Percentiles rank a stretch among this genome's conserved stretches.
phyloP scores from a whole-genome alignment of 2,113 vertebrate genomes.

The Phocoena sinus region DNA sequence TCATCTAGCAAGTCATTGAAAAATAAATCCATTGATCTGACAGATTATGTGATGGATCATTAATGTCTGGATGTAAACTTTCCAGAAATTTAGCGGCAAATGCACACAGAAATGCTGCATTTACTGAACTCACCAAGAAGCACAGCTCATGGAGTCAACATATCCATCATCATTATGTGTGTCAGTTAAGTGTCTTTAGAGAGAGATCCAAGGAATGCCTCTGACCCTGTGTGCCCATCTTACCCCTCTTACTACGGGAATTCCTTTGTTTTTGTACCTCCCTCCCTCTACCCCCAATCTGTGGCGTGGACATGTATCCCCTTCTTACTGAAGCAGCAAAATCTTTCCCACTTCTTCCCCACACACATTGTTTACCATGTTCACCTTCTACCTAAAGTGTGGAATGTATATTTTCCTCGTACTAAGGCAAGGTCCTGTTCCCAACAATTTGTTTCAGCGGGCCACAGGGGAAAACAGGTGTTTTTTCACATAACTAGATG shows the following conservation, averaged over 20 bases:
- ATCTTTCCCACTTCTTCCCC: not conserved
- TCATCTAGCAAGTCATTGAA: not conserved
- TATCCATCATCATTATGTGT: not conserved
- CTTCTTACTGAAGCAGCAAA: not conserved
- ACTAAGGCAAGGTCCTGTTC: not conserved
- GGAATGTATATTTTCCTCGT: not conserved
- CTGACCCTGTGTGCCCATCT: not conserved
- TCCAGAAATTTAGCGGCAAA: not conserved
- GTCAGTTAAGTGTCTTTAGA: not conserved
- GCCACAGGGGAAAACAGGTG: not conserved
- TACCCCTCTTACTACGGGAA: not conserved
- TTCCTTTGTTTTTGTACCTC: not conserved
- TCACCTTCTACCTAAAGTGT: not conserved
- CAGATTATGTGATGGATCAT: not conserved
- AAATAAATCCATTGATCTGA: not conserved
- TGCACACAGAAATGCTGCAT: not conserved
- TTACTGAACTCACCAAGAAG: not conserved
- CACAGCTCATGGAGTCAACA: not conserved
- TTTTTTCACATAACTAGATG: conserved; percentile 31
- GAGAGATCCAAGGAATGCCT: not conserved
- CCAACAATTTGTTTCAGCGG: conserved; percentile 13
- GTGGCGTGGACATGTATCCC: not conserved
- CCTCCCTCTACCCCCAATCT: no score
- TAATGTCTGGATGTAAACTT: not conserved
- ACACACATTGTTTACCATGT: not conserved